Conservation (phyloP, 2,797 vertebrate genomes). For the Sebastes cheni region DNA sequence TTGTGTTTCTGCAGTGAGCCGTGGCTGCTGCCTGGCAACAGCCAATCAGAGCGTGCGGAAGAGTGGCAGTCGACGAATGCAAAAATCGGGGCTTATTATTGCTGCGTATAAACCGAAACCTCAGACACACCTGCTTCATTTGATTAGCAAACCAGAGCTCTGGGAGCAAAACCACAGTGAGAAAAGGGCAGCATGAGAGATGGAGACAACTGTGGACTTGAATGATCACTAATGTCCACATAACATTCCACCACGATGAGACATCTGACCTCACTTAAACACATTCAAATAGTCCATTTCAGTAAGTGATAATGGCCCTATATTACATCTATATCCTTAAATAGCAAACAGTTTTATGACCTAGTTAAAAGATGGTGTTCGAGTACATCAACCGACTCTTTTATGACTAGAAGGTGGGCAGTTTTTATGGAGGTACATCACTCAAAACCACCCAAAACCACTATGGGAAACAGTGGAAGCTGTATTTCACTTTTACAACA, state of each 20-base stretch:
- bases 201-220: not conserved
- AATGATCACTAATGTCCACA: not conserved
- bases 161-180: not conserved
- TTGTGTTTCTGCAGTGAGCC: slow-evolving; percentile 43
- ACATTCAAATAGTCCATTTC: not conserved
- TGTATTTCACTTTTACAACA: not conserved
- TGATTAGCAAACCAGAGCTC: slow-evolving; percentile 78
- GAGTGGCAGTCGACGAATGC: slow-evolving; percentile 42
- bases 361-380: not conserved
- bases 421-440: not conserved
- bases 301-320: not conserved
- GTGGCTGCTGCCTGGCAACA: slow-evolving; percentile 59
- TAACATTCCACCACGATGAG: not conserved
- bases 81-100: slow-evolving; percentile 62
- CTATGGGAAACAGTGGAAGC: not conserved
- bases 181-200: not conserved
- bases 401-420: not conserved
- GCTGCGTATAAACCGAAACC: slow-evolving; percentile 40
- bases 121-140: slow-evolving; percentile 76
- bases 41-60: slow-evolving; percentile 52
- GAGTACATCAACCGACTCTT: not conserved
- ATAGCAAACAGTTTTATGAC: not conserved
- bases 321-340: not conserved
- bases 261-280: not conserved
- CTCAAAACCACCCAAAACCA: not conserved